Percentiles rank a stretch among this genome's conserved stretches.
Evolutionary conservation across 2,113 vertebrate genomes (phyloP).

Genomic region (Vireo altiloquus): DNA sequence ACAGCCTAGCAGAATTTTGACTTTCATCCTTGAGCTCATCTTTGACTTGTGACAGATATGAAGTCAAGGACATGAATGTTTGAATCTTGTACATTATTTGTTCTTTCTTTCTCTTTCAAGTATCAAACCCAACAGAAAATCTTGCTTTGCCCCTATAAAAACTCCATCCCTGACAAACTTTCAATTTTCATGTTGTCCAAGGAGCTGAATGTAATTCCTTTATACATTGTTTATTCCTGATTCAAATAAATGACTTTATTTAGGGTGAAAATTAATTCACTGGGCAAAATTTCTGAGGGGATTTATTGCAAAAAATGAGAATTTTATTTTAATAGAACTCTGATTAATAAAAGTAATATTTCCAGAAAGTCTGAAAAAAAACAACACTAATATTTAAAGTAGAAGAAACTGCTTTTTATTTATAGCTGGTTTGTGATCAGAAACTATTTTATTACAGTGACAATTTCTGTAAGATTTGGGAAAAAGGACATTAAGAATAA

Average conservation of each 20-base stretch:
- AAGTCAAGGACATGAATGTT: background rate
- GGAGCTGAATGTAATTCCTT: background rate
- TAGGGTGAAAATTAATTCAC: background rate
- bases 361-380: background rate
- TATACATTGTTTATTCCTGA: background rate
- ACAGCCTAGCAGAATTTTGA: background rate
- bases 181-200: background rate
- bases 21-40: background rate
- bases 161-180: accelerated
- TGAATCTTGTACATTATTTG: background rate
- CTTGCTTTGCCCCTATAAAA: background rate
- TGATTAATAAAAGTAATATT: background rate
- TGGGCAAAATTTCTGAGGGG: background rate
- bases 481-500: background rate
- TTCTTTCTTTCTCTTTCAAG: background rate
- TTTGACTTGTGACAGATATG: background rate
- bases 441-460: background rate
- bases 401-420: background rate
- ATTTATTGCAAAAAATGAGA: background rate
- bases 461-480: background rate
- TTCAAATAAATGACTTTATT: background rate
- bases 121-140: background rate
- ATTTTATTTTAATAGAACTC: background rate
- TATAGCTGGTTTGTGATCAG: background rate
- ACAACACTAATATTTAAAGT: background rate